Conservation (phyloP, 2,888 invertebrate genomes). For the Plebejus anna region DNA sequence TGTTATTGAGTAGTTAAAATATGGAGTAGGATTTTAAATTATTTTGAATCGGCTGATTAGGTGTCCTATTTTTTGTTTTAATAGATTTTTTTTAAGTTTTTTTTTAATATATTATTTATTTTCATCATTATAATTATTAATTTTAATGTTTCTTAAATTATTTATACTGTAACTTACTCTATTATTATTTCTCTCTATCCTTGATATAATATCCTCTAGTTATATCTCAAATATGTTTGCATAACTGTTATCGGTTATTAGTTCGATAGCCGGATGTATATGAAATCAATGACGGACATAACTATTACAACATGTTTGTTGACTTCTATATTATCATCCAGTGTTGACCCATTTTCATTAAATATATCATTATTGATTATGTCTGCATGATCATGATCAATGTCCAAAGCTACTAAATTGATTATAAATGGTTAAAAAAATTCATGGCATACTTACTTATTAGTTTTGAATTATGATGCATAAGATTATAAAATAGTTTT, state of each 20-base stretch:
- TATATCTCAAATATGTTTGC: slow-evolving; percentile 16
- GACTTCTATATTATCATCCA: slow-evolving; percentile 9
- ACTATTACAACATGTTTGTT: slow-evolving; percentile 36
- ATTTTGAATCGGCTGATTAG: too few species aligned
- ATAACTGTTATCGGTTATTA: slow-evolving; percentile 9
- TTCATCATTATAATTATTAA: too few species aligned
- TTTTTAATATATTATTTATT: not conserved
- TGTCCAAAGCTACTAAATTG: not conserved
- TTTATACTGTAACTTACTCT: not conserved
- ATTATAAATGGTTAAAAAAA: too few species aligned
- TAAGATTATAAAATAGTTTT: too few species aligned
- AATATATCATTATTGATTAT: slow-evolving; percentile 23
- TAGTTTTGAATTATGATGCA: too few species aligned
- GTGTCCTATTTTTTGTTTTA: too few species aligned
- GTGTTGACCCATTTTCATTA: slow-evolving; percentile 20
- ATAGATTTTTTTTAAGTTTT: not conserved
- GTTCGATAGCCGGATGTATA: not conserved
- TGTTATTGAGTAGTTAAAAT: not conserved
- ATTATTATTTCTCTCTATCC: not conserved
- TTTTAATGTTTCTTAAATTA: too few species aligned
- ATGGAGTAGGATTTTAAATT: too few species aligned
- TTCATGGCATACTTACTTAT: too few species aligned
- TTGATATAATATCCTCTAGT: not conserved
- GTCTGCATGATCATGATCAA: not conserved
- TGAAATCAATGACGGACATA: not conserved